phyloP scores from a whole-genome alignment of 1,140 invertebrate genomes.

The Hermetia illucens region DNA sequence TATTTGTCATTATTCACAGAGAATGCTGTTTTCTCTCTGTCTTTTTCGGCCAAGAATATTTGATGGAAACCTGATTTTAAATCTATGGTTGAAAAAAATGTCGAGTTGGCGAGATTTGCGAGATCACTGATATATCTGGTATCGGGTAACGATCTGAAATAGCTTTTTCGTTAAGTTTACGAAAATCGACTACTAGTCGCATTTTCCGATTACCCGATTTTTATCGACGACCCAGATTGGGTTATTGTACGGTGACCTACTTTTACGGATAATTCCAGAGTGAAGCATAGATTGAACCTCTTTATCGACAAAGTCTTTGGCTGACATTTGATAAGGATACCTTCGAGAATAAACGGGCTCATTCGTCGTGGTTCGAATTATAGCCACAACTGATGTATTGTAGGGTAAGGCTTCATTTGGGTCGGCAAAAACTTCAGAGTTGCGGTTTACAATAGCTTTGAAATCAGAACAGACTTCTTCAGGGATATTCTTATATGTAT shows the following conservation, averaged over 20 bases:
- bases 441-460: neutral
- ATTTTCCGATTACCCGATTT: slow-evolving; percentile 3
- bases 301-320: slow-evolving; percentile 7
- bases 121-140: no score
- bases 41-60: neutral
- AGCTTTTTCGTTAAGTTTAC: no score
- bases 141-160: no score
- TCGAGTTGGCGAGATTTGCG: no score
- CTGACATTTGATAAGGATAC: slow-evolving; percentile 8
- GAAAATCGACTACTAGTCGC: no score
- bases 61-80: slow-evolving; percentile 1
- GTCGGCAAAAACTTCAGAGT: slow-evolving; percentile 5
- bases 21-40: slow-evolving; percentile 4
- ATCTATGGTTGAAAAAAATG: no score
- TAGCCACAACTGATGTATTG: slow-evolving; percentile 5
- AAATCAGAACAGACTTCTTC: neutral
- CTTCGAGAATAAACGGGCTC: slow-evolving; percentile 6
- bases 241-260: slow-evolving; percentile 4
- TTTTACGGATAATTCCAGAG: slow-evolving; percentile 6
- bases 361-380: slow-evolving; percentile 4
- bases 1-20: neutral
- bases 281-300: slow-evolving; percentile 5
- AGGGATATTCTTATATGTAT: neutral
- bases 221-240: slow-evolving; percentile 4
- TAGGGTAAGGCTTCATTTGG: slow-evolving; percentile 5